Percentiles rank a stretch among this genome's conserved stretches.
These are phyloP conservation scores for Caenorhabditis briggsae DNA, from an alignment of 1,140 invertebrate genomes.

Conservation along the genomic window DNA sequence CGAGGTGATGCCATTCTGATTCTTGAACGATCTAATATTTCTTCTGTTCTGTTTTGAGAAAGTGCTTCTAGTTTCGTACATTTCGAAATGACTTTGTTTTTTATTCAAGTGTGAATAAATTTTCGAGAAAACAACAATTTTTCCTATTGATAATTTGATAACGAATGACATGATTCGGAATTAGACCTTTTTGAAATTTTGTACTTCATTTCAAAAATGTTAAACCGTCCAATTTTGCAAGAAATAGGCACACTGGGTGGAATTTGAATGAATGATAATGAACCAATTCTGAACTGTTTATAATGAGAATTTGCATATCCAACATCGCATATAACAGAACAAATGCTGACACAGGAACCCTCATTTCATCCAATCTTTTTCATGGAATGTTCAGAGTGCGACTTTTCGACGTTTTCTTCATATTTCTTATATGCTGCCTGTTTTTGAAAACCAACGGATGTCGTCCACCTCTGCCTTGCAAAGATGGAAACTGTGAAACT, in stretches of 20 bases:
- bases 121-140: too few species aligned
- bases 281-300: background rate
- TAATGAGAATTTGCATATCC: conserved; percentile 10
- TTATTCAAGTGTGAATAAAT: background rate
- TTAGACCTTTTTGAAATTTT: too few species aligned
- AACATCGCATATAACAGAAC: conserved; percentile 13
- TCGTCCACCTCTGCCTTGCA: conserved; percentile 25
- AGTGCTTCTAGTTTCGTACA: background rate
- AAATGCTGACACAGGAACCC: too few species aligned
- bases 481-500: background rate
- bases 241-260: too few species aligned
- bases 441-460: conserved; percentile 15
- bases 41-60: too few species aligned
- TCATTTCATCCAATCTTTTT: conserved; percentile 34
- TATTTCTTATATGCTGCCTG: background rate
- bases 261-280: conserved; percentile 11
- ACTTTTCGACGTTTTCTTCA: conserved; percentile 20
- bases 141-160: too few species aligned
- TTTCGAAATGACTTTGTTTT: background rate
- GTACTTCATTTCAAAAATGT: too few species aligned
- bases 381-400: conserved; percentile 39
- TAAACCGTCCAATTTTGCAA: too few species aligned
- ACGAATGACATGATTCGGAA: too few species aligned
- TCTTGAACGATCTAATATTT: too few species aligned
- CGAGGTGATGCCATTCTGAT: too few species aligned